Evolutionary conservation across 2,113 vertebrate genomes (phyloP).

Genomic region (Peromyscus maniculatus): DNA sequence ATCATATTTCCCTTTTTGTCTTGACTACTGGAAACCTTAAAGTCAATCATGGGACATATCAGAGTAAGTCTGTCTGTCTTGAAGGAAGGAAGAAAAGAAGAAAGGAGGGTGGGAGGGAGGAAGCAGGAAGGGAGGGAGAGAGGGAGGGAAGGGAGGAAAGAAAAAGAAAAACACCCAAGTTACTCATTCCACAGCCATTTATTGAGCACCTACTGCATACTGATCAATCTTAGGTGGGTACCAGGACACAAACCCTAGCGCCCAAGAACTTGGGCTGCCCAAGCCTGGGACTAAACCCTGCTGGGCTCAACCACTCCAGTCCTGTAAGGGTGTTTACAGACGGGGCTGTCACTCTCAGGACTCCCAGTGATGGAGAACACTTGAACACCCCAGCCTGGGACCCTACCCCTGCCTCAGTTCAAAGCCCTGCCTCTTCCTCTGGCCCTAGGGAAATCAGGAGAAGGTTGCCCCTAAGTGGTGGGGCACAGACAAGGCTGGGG

Average conservation of each 20-base stretch:
- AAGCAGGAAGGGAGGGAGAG: not conserved
- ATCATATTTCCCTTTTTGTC: constrained; percentile 7
- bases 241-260: accelerated
- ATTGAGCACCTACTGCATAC: not conserved
- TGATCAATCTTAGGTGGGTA: not conserved
- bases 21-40: constrained; percentile 25
- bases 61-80: not conserved
- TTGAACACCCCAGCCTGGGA: not conserved
- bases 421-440: not conserved
- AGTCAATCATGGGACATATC: not conserved
- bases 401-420: not conserved
- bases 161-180: not conserved
- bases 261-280: accelerated
- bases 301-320: accelerated
- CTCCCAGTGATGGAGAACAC: not conserved
- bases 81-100: not conserved
- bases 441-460: not conserved
- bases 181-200: accelerated
- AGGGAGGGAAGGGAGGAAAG: not conserved
- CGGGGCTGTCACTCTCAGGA: not conserved
- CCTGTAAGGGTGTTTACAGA: not conserved
- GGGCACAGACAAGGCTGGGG: too few relatives aligned
- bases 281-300: accelerated
- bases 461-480: not conserved
- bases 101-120: not conserved